Percentiles rank a stretch among this genome's conserved stretches.
Evolutionary conservation across 2,797 vertebrate species (phyloP).

Genomic region (Rhinella marina): DNA sequence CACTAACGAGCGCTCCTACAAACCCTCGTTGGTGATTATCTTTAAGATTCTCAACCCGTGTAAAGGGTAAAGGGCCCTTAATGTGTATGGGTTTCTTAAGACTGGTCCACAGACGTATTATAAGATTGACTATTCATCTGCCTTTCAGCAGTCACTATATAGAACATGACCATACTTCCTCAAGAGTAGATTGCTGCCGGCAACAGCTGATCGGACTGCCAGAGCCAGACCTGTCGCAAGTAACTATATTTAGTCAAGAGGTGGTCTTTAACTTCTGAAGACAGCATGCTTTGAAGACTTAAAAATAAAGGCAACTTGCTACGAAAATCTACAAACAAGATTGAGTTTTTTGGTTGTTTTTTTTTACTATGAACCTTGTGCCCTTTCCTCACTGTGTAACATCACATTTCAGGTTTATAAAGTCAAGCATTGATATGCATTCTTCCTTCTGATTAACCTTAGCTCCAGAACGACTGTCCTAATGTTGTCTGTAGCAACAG

Average conservation of each 20-base stretch:
- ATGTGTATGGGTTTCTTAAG: too few relatives aligned
- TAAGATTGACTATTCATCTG: too few relatives aligned
- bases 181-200: too few relatives aligned
- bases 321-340: background rate
- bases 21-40: too few relatives aligned
- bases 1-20: too few relatives aligned
- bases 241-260: background rate
- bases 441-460: background rate
- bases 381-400: background rate
- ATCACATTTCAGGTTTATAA: background rate
- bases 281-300: background rate
- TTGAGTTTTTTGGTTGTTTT: background rate
- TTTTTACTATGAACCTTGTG: background rate
- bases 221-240: background rate
- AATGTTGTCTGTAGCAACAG: background rate
- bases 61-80: too few relatives aligned
- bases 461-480: background rate
- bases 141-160: too few relatives aligned
- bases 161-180: too few relatives aligned
- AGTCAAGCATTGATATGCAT: background rate
- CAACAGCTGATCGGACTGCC: too few relatives aligned
- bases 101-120: too few relatives aligned
- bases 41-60: too few relatives aligned
- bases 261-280: background rate
- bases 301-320: background rate